Conservation (phyloP, 2,888 invertebrate genomes). For the Smittia sp. region DNA sequence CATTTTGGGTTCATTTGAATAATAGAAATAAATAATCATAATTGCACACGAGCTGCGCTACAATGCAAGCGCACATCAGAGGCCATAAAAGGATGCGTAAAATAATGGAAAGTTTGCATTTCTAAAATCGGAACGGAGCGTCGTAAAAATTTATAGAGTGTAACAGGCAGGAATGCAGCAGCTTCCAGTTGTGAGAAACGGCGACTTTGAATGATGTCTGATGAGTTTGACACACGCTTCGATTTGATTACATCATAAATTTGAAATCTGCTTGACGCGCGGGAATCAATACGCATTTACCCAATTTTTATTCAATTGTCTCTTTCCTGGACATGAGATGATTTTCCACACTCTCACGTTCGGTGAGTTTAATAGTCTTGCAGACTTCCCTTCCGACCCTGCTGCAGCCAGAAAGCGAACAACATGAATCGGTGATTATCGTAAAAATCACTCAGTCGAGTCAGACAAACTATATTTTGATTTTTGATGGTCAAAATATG, state of each 20-base stretch:
- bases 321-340: constrained; percentile 6
- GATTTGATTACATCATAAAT: constrained; percentile 41
- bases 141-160: constrained; percentile 41
- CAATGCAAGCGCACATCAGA: background rate
- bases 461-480: constrained; percentile 35
- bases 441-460: constrained; percentile 39
- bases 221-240: constrained; percentile 40
- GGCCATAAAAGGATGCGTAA: background rate
- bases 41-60: constrained; percentile 16
- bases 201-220: constrained; percentile 18
- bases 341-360: constrained; percentile 24
- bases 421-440: constrained; percentile 36
- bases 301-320: constrained; percentile 25
- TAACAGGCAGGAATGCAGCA: background rate
- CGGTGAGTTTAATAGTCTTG: too few species aligned
- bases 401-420: background rate
- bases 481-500: constrained; percentile 41
- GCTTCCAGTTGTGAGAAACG: constrained; percentile 24
- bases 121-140: constrained; percentile 12
- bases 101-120: constrained; percentile 19
- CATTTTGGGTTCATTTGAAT: constrained; percentile 16
- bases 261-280: background rate
- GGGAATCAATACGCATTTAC: constrained; percentile 3
- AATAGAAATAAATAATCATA: constrained; percentile 8
- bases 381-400: background rate